Percentiles rank a stretch among this genome's conserved stretches.
Evolutionary conservation across 2,797 vertebrate genomes (phyloP).

Genomic region (Acestrorhynchus altus): DNA sequence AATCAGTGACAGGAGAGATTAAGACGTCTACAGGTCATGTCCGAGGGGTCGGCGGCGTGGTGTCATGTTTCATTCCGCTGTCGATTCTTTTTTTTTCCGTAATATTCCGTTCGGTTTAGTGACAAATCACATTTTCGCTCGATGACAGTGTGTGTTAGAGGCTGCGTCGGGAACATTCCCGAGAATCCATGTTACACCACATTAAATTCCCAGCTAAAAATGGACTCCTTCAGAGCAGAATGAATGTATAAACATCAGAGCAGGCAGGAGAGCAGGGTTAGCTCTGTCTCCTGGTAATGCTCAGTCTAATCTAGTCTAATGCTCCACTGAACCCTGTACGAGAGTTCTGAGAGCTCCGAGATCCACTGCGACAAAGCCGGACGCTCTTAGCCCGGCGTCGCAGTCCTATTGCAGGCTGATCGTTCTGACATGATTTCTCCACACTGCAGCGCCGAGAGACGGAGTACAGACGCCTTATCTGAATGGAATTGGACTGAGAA

Average conservation of each 20-base stretch:
- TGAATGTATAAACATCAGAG: constrained; percentile 23
- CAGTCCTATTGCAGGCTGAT: background rate
- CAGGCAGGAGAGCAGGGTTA: constrained; percentile 31
- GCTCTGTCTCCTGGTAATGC: constrained; percentile 9
- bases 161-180: background rate
- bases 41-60: background rate
- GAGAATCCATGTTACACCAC: constrained; percentile 10
- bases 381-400: constrained; percentile 16
- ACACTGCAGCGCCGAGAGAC: constrained; percentile 9
- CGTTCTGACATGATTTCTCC: background rate
- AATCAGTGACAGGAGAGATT: background rate
- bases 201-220: constrained; percentile 34
- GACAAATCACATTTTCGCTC: constrained; percentile 3
- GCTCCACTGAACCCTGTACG: constrained; percentile 15
- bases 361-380: constrained; percentile 41
- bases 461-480: background rate
- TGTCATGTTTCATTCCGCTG: background rate
- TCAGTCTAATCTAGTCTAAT: constrained; percentile 32
- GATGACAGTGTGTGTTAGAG: background rate
- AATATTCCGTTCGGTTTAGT: background rate
- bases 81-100: background rate
- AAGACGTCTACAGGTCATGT: background rate
- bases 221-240: constrained; percentile 31
- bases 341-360: constrained; percentile 7
- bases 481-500: background rate